A percentile compares a stretch with the other conserved stretches of the same genome.
Conservation (phyloP, 2,888 invertebrate genomes). For the Baronia brevicornis region DNA sequence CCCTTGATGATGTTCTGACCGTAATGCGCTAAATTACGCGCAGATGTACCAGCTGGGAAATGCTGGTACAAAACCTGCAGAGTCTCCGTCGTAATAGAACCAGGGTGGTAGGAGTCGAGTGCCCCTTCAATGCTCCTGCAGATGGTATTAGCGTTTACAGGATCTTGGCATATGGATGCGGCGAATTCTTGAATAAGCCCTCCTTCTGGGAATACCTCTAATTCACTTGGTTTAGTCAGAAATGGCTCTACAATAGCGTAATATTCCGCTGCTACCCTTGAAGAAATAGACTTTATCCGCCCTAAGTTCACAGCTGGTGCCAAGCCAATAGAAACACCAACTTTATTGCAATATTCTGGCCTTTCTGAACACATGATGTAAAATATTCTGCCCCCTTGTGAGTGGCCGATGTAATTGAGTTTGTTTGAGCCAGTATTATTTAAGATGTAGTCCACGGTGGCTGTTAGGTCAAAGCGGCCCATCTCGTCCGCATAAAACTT, state of each 20-base stretch:
- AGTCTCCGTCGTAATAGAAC: conserved; percentile 39
- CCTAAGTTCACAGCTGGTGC: conserved; percentile 76
- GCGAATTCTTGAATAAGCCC: conserved; percentile 36
- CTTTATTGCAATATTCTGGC: conserved; percentile 79
- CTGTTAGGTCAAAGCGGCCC: conserved; percentile 84
- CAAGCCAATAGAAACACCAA: conserved; percentile 74
- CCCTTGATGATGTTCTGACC: conserved; percentile 37
- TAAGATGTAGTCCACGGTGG: conserved; percentile 54
- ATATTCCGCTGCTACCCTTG: conserved; percentile 22
- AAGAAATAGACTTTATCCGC: conserved; percentile 42
- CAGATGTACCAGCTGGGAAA: conserved; percentile 47
- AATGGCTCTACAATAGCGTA: conserved; percentile 26
- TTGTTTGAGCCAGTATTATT: conserved; percentile 32
- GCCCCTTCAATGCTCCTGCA: conserved; percentile 29
- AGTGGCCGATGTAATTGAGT: conserved; percentile 80
- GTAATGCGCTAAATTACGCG: conserved; percentile 44
- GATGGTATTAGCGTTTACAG: conserved; percentile 25
- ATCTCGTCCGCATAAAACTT: conserved; percentile 80
- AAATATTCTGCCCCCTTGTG: conserved; percentile 81
- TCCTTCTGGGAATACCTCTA: conserved; percentile 43
- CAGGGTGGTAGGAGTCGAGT: conserved; percentile 39
- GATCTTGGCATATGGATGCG: conserved; percentile 39
- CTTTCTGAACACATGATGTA: conserved; percentile 79
- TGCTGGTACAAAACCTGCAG: conserved; percentile 35
- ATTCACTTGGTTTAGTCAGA: conserved; percentile 25